Conservation (phyloP, 2,113 vertebrate genomes). For the Crocuta crocuta region DNA sequence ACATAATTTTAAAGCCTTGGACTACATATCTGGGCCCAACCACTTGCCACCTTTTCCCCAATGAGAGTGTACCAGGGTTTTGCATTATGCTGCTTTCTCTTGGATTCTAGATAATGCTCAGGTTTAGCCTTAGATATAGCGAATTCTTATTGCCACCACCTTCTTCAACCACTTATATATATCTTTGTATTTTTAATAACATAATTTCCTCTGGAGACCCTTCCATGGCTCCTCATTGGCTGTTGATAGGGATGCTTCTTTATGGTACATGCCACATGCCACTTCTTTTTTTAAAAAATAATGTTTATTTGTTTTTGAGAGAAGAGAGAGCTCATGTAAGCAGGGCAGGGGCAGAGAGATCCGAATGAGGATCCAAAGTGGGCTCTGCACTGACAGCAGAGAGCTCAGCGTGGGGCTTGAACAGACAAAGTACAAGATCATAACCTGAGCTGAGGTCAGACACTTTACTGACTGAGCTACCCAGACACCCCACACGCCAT, state of each 20-base stretch:
- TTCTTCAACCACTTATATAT: neutral
- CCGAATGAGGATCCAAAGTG: no score
- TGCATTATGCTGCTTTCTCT: neutral
- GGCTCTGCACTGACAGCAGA: no score
- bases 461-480: no score
- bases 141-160: neutral
- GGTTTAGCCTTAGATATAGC: rapidly evolving
- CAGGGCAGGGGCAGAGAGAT: no score
- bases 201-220: neutral
- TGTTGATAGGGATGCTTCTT: neutral
- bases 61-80: neutral
- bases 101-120: neutral
- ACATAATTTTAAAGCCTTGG: neutral
- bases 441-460: no score
- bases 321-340: no score
- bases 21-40: neutral
- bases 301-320: no score
- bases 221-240: neutral
- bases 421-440: no score
- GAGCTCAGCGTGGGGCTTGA: no score
- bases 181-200: neutral
- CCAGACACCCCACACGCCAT: neutral
- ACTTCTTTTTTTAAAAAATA: neutral
- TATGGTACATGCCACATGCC: neutral
- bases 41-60: neutral